A percentile compares a stretch with the other conserved stretches of the same genome.
Evolutionary conservation across 2,113 vertebrate species (phyloP).

Genomic region (Stigmatopora nigra): DNA sequence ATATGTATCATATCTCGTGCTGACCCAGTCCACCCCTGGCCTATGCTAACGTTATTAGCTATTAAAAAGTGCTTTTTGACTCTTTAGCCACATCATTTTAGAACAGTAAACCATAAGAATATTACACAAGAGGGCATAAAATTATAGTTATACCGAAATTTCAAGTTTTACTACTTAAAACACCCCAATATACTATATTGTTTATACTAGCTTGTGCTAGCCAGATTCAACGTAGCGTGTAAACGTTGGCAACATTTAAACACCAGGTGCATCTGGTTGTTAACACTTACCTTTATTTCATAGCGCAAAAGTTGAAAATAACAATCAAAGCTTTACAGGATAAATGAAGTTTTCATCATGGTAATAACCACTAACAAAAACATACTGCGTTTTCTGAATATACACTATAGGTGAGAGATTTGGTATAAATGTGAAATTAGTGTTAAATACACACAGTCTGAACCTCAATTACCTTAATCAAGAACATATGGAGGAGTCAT

Average conservation of each 20-base stretch:
- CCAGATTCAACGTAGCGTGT: too few relatives aligned
- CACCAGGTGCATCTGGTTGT: neutral
- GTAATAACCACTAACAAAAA: slow-evolving; percentile 9
- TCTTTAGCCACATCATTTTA: too few relatives aligned
- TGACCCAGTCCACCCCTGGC: too few relatives aligned
- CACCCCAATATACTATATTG: too few relatives aligned
- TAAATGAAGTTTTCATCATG: neutral
- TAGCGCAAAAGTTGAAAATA: neutral
- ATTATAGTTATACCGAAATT: too few relatives aligned
- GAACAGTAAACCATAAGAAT: too few relatives aligned
- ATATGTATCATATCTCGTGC: too few relatives aligned
- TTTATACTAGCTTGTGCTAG: too few relatives aligned
- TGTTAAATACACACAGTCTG: slow-evolving; percentile 30
- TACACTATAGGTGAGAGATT: slow-evolving; percentile 14
- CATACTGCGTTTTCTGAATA: slow-evolving; percentile 11
- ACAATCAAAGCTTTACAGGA: neutral
- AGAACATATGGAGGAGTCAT: slow-evolving; percentile 22
- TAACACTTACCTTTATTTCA: neutral
- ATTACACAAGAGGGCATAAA: too few relatives aligned
- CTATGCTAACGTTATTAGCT: too few relatives aligned
- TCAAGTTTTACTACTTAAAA: too few relatives aligned
- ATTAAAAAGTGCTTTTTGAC: too few relatives aligned
- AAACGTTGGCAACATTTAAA: neutral
- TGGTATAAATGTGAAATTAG: slow-evolving; percentile 32
- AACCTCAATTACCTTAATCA: slow-evolving; percentile 21